Percentiles rank a stretch among this genome's conserved stretches.
phyloP scores from a whole-genome alignment of 2,797 vertebrate species.

The Rhabdomys pumilio region DNA sequence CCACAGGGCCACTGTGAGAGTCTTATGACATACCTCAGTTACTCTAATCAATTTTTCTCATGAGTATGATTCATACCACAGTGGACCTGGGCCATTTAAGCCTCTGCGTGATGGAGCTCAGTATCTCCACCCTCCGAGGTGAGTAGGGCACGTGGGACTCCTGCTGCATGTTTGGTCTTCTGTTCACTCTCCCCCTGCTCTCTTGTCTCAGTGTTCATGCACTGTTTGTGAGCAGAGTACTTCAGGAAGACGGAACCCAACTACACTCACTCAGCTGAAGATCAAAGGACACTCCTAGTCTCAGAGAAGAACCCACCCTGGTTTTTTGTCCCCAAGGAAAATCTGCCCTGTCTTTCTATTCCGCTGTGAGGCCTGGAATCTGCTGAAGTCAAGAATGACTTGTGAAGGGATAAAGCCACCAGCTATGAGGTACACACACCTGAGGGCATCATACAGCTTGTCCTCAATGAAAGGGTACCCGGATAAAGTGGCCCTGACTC shows the following conservation, averaged over 20 bases:
- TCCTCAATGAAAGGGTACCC: accelerated
- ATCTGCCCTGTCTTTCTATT: accelerated
- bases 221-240: background rate
- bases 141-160: accelerated
- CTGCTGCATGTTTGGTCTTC: accelerated
- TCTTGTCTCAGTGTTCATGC: accelerated
- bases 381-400: accelerated
- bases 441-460: accelerated
- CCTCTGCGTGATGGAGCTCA: accelerated
- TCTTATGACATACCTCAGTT: background rate
- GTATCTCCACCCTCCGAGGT: too few relatives aligned
- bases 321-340: background rate
- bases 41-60: accelerated
- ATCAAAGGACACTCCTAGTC: accelerated
- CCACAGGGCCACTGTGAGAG: too few relatives aligned
- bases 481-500: accelerated
- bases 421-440: accelerated
- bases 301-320: background rate
- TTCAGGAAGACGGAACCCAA: background rate
- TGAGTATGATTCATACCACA: accelerated
- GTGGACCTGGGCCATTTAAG: background rate
- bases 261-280: background rate
- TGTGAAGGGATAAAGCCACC: accelerated
- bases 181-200: accelerated
- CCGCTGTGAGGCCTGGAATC: background rate